Base-by-base conservation (phyloP, 2,888 invertebrate species). In the Conus canariensis region DNA sequence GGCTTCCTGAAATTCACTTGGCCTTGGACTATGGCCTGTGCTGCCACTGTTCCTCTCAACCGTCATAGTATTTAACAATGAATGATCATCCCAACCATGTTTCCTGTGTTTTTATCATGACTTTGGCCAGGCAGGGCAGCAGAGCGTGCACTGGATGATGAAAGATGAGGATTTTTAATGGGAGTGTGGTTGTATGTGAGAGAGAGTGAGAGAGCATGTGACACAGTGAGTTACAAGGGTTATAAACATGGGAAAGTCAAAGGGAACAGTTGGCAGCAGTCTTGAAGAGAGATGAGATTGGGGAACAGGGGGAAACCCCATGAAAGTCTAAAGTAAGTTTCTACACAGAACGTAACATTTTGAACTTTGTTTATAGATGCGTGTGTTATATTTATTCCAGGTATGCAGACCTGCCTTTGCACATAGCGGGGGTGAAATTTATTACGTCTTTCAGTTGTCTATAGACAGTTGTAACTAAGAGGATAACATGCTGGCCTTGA, bases 71-170 rank as follows among this genome's bases (percentile, higher is more conserved):
- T 67, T 67, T 87, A 67, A 67, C 14, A 19, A 85, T 67, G 60
- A 67, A 60, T 6, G 19, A 87, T 87, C 45, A 45, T 87, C 87
- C 22, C 67, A 67, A 85, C 85, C 60, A 60, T 8, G 85, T 85
- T 85, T 85, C 56, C 60, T 60, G 85, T 85, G 59, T 85, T 59
- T 60, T 25, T 60, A 85, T 25, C 25, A 30, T 80, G 56, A 25
- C 25, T 22, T 60, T 3, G 16, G 59, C 64, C 60, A 19, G 87
- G 45, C 60, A 60, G 86, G 56, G 70, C 87, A 87, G 87, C 87
- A 87, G 87, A 86, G 64, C 30, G n/a, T 64, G 25, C 12, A 30
- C 22, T n/a, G 14, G 64, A 64, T 64, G 64, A 14, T 10, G 10
- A 64, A 64, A 64, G 64, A 64, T 16, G 22, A 85, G n/a, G 22